Base-by-base conservation (phyloP, 1,140 invertebrate species). In the Lucilia cuprina region DNA sequence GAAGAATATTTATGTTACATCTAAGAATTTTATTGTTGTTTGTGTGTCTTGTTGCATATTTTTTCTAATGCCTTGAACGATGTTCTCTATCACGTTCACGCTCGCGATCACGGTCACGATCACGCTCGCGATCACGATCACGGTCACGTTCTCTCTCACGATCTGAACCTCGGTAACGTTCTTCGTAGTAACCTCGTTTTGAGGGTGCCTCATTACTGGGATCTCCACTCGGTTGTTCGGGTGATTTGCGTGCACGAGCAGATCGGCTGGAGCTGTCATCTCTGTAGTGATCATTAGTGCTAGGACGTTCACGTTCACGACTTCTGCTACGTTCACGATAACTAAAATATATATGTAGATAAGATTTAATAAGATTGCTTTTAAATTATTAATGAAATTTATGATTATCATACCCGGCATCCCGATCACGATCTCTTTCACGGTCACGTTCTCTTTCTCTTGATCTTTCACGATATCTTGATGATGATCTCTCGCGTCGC, bases 401-500 rank as follows among this genome's bases (percentile, higher is more conserved):
- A 41, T 41, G 41, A 3, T 2, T 19, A 12, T 82, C 89, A 89
- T 85, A 87, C 88, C 89, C 89, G 89, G 92, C 93, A 92, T 94
- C 94, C 88, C 94, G 92, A 87, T 95, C 94, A 86, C 94, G 94
- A 87, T 95, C 94, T 84, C 94, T 93, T 87, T 95, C 94, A 86
- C 94, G 94, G 87, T 95, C 94, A 85, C 94, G 92, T 86, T 95
- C 94, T 82, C 94, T 91, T 84, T 95, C 94, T 85, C 93, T 92
- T 83, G 93, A 93, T 83, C 92, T 90, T 90, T 93, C 96, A 10
- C 96, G 91, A 88, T 97, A 96, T 3, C 96, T 93, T 83, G 95
- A 96, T 35, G 96, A 93, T 25, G 96, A 96, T 82, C 96, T 92
- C n/a, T 97, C 96, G 1, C 96, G 93, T 10, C 95, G 92, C 93